These are phyloP conservation scores for Spinus pinus DNA, from an alignment of 2,797 vertebrate species.

Conservation along the genomic window DNA sequence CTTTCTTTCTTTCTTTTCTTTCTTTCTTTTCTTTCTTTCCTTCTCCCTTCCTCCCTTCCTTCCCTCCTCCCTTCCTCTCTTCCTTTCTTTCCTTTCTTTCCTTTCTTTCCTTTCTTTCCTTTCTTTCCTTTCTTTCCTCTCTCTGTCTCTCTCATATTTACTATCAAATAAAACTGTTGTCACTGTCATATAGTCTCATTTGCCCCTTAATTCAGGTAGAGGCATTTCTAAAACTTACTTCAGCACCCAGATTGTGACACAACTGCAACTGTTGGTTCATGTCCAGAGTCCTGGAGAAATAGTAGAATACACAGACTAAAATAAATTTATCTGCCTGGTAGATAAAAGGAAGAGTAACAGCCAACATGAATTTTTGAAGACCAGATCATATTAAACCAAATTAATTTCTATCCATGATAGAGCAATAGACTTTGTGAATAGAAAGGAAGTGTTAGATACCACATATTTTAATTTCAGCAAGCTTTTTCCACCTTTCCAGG, in stretches of 20 bases:
- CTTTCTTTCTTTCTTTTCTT: no score
- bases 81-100: no score
- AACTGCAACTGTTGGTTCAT: not conserved
- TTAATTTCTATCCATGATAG: not conserved
- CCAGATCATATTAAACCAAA: not conserved
- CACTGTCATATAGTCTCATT: not conserved
- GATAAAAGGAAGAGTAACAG: not conserved
- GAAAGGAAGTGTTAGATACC: not conserved
- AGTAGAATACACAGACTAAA: not conserved
- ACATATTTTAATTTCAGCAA: not conserved
- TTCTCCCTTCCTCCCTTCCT: no score
- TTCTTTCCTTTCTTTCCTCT: no score
- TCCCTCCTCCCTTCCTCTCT: no score
- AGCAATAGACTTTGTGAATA: not conserved
- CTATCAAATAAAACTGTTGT: not conserved
- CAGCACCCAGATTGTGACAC: fast-evolving
- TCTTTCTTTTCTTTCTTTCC: no score
- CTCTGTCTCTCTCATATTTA: not conserved
- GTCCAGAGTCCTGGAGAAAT: not conserved
- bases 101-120: no score
- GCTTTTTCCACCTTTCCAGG: not conserved
- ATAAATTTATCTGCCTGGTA: not conserved
- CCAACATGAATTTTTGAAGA: not conserved
- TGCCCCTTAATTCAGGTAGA: not conserved
- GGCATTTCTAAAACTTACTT: not conserved